Base-by-base conservation (phyloP, 2,113 vertebrate genomes). In the Callithrix jacchus region DNA sequence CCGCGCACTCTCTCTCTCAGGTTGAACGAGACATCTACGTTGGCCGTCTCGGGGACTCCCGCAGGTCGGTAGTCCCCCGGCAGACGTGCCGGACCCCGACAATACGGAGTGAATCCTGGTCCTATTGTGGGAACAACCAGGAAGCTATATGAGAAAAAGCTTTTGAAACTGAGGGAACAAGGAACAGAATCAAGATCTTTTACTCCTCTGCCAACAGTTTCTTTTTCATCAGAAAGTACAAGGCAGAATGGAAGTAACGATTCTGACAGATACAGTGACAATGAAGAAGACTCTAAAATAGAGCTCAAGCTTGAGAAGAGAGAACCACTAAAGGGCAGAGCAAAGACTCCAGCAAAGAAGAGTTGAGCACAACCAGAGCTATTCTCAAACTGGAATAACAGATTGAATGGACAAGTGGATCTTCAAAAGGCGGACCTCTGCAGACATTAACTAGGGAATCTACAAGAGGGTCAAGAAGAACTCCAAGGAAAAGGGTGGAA, bases 211-310 rank as follows among this genome's bases (percentile, higher is more conserved):
- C 97, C 98, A 89, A 93, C 95, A 0, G 89, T 98, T 70, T 97
- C 98, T 21, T 98, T 99, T 92, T 58, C 98, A 96, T 96, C 98
- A 40, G 99, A 99, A 97, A 98, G 98, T 71, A 98, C 98, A 70
- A 99, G 98, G 82, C 99, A 99, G 96, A 99, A 99, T 42, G 99
- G 99, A 98, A 99, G 98, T 98, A 98, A 98, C 1, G 99, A 99
- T 91, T 99, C 99, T 4, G 99, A 99, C 96, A 99, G 99, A 95
- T 99, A 99, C 98, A 99, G 99, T 85, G 99, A 99, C 98, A 99
- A 99, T 49, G 99, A 99, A 93, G 99, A 99, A 94, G 99, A 99
- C 42, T 42, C 42, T 99, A 98, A 98, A 96, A 35, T 52, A 70
- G 42, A 42, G 42, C 42, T 42, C 42, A 42, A 42, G 42, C 42